phyloP scores from a whole-genome alignment of 2,113 vertebrate genomes.

The Herpetotheres cachinnans region DNA sequence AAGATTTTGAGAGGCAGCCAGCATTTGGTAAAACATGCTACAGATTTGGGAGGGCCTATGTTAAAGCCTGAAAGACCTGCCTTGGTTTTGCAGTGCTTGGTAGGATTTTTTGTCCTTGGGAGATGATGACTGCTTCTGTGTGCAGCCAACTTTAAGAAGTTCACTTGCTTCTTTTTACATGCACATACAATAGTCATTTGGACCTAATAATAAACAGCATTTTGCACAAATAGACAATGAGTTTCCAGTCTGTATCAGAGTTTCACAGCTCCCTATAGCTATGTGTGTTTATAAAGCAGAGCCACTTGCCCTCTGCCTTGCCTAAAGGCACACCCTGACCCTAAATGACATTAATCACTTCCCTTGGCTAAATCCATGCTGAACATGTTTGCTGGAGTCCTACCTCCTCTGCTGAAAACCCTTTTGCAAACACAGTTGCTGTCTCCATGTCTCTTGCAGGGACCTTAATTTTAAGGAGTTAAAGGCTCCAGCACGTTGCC shows the following conservation, averaged over 20 bases:
- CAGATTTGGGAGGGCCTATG: neutral
- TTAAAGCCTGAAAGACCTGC: neutral
- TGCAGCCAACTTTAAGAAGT: neutral
- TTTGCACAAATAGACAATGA: neutral
- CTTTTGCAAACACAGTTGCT: neutral
- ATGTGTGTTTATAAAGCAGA: neutral
- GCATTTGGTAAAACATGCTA: neutral
- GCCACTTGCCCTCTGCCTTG: neutral
- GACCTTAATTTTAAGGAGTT: neutral
- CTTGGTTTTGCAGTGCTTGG: neutral
- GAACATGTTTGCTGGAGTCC: neutral
- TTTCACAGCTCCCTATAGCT: neutral
- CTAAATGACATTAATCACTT: neutral
- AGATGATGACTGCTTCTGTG: neutral
- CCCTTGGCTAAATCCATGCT: neutral
- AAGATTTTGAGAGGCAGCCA: neutral
- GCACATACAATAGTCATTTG: neutral
- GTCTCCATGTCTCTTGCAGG: neutral
- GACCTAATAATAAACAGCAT: neutral
- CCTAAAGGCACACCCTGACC: neutral
- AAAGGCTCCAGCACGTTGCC: neutral
- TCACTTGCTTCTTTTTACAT: neutral
- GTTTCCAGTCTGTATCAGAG: neutral
- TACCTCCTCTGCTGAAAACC: neutral
- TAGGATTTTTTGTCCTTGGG: neutral